A percentile compares a stretch with the other conserved stretches of the same genome.
Evolutionary conservation across 92 coral and sea anemone species (phyloP).

Genomic region (Siderastrea radians): DNA sequence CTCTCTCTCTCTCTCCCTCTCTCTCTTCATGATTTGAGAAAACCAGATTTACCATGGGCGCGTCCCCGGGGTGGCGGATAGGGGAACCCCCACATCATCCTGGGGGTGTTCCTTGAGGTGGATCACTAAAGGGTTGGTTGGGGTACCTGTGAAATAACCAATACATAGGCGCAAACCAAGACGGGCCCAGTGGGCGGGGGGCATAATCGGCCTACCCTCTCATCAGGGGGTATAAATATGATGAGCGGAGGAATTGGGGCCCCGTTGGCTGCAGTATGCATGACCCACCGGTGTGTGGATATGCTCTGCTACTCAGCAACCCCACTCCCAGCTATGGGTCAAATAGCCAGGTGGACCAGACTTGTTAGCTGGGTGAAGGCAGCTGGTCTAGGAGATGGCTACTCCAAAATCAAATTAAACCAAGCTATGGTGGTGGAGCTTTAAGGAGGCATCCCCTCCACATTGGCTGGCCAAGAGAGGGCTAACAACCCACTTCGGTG

Average conservation of each 20-base stretch:
- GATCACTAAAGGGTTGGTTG: not conserved
- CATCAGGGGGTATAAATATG: not conserved
- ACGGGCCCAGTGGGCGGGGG: slow-evolving; percentile 15
- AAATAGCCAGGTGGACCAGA: no score
- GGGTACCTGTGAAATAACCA: not conserved
- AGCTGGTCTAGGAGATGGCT: no score
- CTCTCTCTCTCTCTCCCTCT: no score
- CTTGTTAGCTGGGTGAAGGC: not conserved
- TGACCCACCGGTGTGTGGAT: slow-evolving; percentile 12
- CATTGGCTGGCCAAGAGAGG: not conserved
- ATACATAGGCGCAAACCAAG: not conserved
- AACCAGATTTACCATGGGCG: not conserved
- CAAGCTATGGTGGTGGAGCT: no score
- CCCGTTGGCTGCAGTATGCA: slow-evolving; percentile 1
- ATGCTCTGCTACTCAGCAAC: no score
- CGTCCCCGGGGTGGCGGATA: not conserved
- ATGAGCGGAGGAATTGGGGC: not conserved
- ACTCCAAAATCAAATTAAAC: no score
- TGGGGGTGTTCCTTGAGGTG: not conserved
- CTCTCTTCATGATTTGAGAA: no score
- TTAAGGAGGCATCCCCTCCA: not conserved
- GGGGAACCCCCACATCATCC: slow-evolving; percentile 10
- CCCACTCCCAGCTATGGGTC: no score
- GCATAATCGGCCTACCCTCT: slow-evolving; percentile 6
- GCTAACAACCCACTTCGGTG: not conserved